These are phyloP conservation scores for Drosophila falleni DNA, from an alignment of 2,888 invertebrate genomes.

Conservation along the genomic window DNA sequence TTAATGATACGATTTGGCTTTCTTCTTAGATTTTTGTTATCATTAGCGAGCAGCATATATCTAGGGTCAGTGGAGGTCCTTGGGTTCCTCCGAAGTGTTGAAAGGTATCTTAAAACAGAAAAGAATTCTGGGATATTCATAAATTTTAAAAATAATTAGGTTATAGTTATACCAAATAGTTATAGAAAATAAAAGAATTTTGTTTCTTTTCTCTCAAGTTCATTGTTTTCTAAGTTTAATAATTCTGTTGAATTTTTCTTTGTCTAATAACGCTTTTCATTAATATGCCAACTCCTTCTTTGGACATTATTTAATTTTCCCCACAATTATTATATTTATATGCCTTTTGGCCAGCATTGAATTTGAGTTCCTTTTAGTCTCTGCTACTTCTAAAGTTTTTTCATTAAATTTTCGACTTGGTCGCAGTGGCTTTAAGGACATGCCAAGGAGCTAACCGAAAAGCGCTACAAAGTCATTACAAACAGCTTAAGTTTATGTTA, in stretches of 20 bases:
- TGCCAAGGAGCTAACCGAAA: conserved; percentile 17
- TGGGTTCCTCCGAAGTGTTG: not conserved
- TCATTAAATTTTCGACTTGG: conserved; percentile 59
- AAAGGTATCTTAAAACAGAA: not conserved
- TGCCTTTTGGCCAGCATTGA: conserved; percentile 22
- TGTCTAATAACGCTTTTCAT: conserved; percentile 16
- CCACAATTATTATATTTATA: conserved; percentile 17
- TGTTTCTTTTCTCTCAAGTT: too few species aligned
- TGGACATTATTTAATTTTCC: conserved; percentile 1
- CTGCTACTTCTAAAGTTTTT: conserved; percentile 54
- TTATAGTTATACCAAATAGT: not conserved
- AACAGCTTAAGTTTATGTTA: conserved; percentile 78
- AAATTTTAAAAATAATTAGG: not conserved
- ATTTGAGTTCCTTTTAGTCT: conserved; percentile 13
- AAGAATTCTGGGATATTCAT: not conserved
- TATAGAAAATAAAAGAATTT: too few species aligned
- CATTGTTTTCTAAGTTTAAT: not conserved
- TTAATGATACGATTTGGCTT: conserved; percentile 69
- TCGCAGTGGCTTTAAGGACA: conserved; percentile 45
- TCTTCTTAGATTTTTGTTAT: conserved; percentile 20
- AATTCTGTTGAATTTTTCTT: not conserved
- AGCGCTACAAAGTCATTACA: conserved; percentile 72
- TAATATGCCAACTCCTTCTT: not conserved
- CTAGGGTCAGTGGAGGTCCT: not conserved
- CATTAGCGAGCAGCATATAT: conserved; percentile 44